A percentile compares a stretch with the other conserved stretches of the same genome.
Evolutionary conservation across 1,140 invertebrate genomes (phyloP).

Genomic region (Camponotus floridanus): DNA sequence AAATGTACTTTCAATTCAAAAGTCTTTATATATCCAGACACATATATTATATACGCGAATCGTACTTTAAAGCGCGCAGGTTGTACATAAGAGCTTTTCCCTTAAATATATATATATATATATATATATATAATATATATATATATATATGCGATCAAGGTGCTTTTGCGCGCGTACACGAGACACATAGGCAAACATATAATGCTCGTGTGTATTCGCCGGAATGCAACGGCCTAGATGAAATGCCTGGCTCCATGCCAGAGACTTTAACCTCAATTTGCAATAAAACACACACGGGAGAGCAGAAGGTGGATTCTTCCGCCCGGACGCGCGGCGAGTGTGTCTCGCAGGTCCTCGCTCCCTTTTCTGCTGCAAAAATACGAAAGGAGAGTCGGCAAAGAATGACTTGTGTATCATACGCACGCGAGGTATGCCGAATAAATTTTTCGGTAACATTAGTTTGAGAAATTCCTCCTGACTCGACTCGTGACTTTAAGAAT

Average conservation of each 20-base stretch:
- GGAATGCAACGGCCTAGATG: conserved; percentile 76
- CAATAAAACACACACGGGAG: conserved; percentile 79
- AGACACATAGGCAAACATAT: conserved; percentile 52
- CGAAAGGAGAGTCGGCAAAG: not conserved
- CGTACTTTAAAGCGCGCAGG: conserved; percentile 43
- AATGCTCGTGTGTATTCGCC: conserved; percentile 66
- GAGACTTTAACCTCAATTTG: conserved; percentile 84
- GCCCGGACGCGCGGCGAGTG: conserved; percentile 6
- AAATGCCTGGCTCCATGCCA: conserved; percentile 82
- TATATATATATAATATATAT: conserved; percentile 30
- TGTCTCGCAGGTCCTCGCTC: conserved; percentile 15
- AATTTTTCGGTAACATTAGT: conserved; percentile 25
- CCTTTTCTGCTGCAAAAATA: conserved; percentile 13
- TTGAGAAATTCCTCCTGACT: conserved; percentile 9
- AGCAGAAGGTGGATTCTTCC: conserved; percentile 29
- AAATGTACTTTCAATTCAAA: conserved; percentile 3
- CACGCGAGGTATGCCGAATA: conserved; percentile 23
- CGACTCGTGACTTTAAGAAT: not conserved
- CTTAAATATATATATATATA: conserved; percentile 20
- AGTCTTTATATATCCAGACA: not conserved
- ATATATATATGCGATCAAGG: conserved; percentile 39
- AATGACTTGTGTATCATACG: too few relatives aligned
- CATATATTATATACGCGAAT: conserved; percentile 24
- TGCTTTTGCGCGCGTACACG: not conserved
- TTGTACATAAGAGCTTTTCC: conserved; percentile 43